A percentile compares a stretch with the other conserved stretches of the same genome.
phyloP scores from a whole-genome alignment of 2,888 invertebrate species.

The Cryptocephalus moraei region DNA sequence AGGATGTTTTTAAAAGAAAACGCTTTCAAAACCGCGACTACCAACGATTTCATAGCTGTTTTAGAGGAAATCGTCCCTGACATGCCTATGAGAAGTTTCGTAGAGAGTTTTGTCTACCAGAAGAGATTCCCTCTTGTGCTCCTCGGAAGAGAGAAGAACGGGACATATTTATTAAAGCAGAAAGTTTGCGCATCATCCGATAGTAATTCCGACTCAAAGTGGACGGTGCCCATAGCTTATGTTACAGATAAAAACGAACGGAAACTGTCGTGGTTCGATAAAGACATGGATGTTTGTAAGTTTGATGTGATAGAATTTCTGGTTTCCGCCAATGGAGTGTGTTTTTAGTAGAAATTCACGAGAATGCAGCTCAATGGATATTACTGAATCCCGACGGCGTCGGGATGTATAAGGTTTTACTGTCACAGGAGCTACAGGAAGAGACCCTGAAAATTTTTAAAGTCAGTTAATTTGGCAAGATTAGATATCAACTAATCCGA shows the following conservation, averaged over 20 bases:
- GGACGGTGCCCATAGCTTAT: constrained; percentile 76
- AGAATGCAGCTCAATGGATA: constrained; percentile 49
- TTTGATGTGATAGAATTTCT: constrained; percentile 1
- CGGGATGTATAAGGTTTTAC: constrained; percentile 79
- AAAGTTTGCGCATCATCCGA: too few relatives aligned
- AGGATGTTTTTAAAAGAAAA: constrained; percentile 58
- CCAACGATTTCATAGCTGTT: constrained; percentile 59
- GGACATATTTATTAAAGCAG: constrained; percentile 39
- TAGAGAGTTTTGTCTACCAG: constrained; percentile 81
- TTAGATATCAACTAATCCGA: background rate
- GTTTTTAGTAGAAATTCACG: constrained; percentile 40
- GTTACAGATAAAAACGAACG: constrained; percentile 36
- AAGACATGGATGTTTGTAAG: constrained; percentile 44
- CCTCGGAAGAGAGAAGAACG: constrained; percentile 38
- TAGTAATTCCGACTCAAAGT: constrained; percentile 27
- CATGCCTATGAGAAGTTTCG: constrained; percentile 45
- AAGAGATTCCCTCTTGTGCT: constrained; percentile 71
- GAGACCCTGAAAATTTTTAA: constrained; percentile 32
- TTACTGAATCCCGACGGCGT: constrained; percentile 74
- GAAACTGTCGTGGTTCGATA: constrained; percentile 20
- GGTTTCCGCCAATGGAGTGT: background rate
- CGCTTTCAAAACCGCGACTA: constrained; percentile 63
- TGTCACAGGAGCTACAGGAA: constrained; percentile 56
- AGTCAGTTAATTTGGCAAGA: constrained; percentile 4
- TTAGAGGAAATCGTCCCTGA: constrained; percentile 45